These are phyloP conservation scores for Lepus oiostolus DNA, from an alignment of 2,797 vertebrate genomes.

Conservation along the genomic window DNA sequence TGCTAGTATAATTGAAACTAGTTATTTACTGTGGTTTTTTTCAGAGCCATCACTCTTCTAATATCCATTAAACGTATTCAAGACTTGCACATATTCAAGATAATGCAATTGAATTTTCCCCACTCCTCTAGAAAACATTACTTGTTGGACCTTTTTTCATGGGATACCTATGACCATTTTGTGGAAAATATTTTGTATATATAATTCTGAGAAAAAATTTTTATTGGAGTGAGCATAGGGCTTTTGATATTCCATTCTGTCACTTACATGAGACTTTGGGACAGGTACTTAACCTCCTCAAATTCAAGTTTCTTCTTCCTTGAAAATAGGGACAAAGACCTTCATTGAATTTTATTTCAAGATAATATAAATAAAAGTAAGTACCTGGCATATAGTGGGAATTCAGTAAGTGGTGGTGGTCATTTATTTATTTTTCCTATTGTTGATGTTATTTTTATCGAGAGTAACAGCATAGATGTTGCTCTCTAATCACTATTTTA, in stretches of 20 bases:
- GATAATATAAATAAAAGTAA: not conserved
- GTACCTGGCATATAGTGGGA: not conserved
- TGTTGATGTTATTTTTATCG: not conserved
- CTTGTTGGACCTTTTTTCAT: not conserved
- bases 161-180: not conserved
- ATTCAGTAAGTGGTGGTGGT: not conserved
- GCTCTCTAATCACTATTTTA: not conserved
- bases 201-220: not conserved
- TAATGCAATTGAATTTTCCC: not conserved
- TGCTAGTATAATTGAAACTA: not conserved
- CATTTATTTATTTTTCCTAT: not conserved
- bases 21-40: not conserved
- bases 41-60: not conserved
- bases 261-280: not conserved
- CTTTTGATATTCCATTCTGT: not conserved
- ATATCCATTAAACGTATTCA: not conserved
- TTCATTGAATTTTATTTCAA: not conserved
- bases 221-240: not conserved
- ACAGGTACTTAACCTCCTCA: not conserved
- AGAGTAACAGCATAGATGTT: not conserved
- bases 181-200: constrained; percentile 20
- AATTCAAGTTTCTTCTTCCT: not conserved
- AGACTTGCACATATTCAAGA: not conserved
- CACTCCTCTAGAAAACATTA: not conserved
- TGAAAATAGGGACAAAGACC: not conserved